These are phyloP conservation scores for Oreortyx pictus DNA, from an alignment of 2,797 vertebrate species.

Conservation along the genomic window DNA sequence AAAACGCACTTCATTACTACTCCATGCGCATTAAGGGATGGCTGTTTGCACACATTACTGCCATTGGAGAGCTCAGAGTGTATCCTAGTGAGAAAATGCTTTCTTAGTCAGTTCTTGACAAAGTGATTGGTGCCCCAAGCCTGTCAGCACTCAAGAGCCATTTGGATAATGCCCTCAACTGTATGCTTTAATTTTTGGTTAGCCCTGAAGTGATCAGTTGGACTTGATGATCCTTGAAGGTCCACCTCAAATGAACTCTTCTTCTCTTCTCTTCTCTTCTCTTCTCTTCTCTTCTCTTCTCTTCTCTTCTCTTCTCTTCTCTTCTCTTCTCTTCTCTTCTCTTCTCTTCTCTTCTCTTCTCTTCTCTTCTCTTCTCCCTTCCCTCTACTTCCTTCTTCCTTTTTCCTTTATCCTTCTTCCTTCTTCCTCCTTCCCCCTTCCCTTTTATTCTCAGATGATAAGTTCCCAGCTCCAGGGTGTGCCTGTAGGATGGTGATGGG, in stretches of 20 bases:
- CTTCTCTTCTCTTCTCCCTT: no score
- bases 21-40: accelerated
- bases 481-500: background rate
- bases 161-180: background rate
- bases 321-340: no score
- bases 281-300: no score
- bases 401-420: no score
- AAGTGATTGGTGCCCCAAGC: background rate
- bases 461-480: accelerated
- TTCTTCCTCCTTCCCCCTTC: no score
- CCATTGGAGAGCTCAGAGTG: background rate
- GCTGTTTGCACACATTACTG: background rate
- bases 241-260: background rate
- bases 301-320: no score
- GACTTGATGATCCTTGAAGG: background rate
- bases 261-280: no score
- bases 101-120: background rate
- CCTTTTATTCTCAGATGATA: no score
- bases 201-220: background rate
- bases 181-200: background rate
- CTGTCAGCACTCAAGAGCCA: background rate
- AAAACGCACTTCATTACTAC: background rate
- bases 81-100: background rate
- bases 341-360: no score
- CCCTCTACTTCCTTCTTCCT: no score